Conservation (phyloP, 2,113 vertebrate genomes). For the Bungarus multicinctus region DNA sequence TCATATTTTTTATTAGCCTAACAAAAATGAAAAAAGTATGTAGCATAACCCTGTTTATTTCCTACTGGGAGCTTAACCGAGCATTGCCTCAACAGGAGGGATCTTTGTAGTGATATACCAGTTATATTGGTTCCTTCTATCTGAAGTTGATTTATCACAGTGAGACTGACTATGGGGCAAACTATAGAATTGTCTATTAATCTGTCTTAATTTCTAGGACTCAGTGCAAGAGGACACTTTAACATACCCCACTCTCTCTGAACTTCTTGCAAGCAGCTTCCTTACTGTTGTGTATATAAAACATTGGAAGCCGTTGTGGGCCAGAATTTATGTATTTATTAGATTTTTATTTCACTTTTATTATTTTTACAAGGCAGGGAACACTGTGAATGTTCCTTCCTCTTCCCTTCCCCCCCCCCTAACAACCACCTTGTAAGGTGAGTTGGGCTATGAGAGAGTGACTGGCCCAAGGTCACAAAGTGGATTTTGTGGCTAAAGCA, state of each 20-base stretch:
- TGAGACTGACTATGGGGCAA: background rate
- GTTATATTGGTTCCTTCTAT: background rate
- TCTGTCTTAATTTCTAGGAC: background rate
- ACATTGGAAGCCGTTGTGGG: background rate
- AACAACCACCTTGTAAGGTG: background rate
- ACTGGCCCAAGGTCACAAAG: background rate
- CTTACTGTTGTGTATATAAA: background rate
- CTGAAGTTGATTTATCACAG: background rate
- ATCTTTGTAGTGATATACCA: background rate
- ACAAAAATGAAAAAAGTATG: background rate
- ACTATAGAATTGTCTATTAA: background rate
- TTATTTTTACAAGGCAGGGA: background rate
- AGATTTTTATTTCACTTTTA: background rate
- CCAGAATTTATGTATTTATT: background rate
- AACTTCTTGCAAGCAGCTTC: background rate
- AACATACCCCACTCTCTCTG: background rate
- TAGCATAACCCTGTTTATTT: background rate
- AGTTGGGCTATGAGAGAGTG: background rate
- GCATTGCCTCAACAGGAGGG: background rate
- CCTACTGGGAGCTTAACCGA: background rate
- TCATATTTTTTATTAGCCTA: constrained; percentile 10
- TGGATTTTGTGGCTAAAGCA: background rate
- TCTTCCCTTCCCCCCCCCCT: background rate
- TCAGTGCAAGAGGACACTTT: background rate
- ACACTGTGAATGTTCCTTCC: background rate